phyloP scores from a whole-genome alignment of 2,888 invertebrate species.

The Cremastinae sp. region DNA sequence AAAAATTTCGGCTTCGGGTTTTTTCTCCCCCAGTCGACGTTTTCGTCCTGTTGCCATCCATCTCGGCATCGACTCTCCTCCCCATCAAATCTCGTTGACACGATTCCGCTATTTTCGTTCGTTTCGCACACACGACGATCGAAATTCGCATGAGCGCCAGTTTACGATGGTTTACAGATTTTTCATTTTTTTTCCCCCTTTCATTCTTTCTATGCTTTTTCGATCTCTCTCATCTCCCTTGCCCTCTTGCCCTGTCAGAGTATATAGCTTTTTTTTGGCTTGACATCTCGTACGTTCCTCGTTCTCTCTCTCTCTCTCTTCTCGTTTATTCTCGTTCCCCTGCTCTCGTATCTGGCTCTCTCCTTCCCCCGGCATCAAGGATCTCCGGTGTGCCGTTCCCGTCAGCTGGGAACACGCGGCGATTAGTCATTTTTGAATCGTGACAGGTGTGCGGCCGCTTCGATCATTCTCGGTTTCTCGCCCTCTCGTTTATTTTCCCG shows the following conservation, averaged over 20 bases:
- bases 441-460: constrained; percentile 49
- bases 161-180: constrained; percentile 42
- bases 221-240: too few species aligned
- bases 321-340: constrained; percentile 15
- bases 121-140: constrained; percentile 57
- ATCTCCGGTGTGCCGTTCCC: constrained; percentile 19
- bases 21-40: constrained; percentile 4
- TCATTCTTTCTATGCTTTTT: constrained; percentile 5
- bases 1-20: constrained; percentile 13
- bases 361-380: too few species aligned
- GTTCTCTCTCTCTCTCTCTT: constrained; percentile 11
- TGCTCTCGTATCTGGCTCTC: neutral
- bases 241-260: too few species aligned
- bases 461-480: constrained; percentile 30
- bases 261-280: too few species aligned
- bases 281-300: too few species aligned
- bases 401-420: constrained; percentile 53
- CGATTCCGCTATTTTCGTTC: constrained; percentile 59
- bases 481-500: too few species aligned
- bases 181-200: constrained; percentile 12
- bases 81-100: constrained; percentile 55
- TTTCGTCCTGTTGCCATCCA: constrained; percentile 29
- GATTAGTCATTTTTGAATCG: constrained; percentile 58
- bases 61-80: constrained; percentile 55
- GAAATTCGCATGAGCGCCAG: constrained; percentile 39